Evolutionary conservation across 2,797 vertebrate genomes (phyloP).

Genomic region (Oreochromis mossambicus): DNA sequence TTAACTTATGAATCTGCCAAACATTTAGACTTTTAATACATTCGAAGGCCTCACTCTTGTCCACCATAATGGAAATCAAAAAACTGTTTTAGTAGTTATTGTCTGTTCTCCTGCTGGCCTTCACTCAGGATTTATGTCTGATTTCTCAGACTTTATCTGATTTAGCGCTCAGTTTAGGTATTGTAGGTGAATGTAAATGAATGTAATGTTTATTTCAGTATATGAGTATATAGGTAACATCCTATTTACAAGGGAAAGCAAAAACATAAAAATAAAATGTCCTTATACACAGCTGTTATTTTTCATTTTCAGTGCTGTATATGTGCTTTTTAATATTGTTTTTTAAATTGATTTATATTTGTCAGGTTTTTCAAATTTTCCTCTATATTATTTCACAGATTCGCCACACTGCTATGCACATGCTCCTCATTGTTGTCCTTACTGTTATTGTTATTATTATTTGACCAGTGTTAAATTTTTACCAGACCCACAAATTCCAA

Average conservation of each 20-base stretch:
- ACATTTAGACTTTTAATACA: background rate
- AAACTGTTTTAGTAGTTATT: background rate
- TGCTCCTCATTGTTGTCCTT: background rate
- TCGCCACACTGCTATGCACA: background rate
- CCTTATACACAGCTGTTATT: background rate
- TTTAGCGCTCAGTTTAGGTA: background rate
- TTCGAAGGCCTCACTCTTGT: background rate
- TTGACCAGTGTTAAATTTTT: background rate
- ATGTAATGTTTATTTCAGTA: background rate
- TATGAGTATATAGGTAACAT: background rate
- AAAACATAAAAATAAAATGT: background rate
- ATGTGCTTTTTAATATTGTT: background rate
- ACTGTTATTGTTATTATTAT: background rate
- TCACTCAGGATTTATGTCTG: background rate
- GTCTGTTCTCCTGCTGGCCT: background rate
- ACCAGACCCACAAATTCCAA: background rate
- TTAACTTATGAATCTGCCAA: background rate
- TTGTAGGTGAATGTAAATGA: background rate
- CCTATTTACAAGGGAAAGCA: background rate
- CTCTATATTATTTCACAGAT: background rate
- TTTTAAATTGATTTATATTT: background rate
- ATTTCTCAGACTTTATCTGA: background rate
- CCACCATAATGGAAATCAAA: background rate
- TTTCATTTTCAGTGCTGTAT: background rate
- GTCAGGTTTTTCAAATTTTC: background rate